Evolutionary conservation across 2,797 vertebrate genomes (phyloP), one percentile per base, ranked within the genome.

Genomic region (Rousettus madagascariensis): DNA sequence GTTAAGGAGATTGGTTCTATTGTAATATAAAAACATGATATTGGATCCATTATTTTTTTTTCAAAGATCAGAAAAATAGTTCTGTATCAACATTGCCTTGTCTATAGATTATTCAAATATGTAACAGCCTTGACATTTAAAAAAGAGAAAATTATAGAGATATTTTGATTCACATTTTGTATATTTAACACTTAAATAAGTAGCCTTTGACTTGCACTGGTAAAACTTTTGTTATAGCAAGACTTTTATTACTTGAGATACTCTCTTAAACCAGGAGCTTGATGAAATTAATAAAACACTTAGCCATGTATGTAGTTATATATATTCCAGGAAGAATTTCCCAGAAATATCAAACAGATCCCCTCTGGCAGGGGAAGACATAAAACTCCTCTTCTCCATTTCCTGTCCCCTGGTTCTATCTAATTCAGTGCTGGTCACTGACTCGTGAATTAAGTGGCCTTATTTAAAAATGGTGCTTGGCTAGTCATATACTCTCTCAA

Each of bases 21-120:
- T 86, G 13, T 71, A 43, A n/a, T 28, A 61, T 36, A 93, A 87
- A 77, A 63, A 2, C 41, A 43, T 61, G 8, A 53, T 80, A 78
- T 24, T 55, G 4, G 3, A 74, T 46, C 15, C 7, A 69, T 89
- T 19, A 74, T 74, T 57, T 86, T 86, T 46, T 36, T 77, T 63
- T 65, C 30, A 80, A 65, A 43, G n/a, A 80, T 68, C 17, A 77
- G 49, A 91, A 88, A 92, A 86, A 86, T 74, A 75, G 2, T 75
- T 74, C 41, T 86, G 6, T 30, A 20, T 49, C 41, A 78, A 72
- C 9, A 46, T 75, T 78, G 33, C 6, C 24, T 90, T 91, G 5
- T 69, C 49, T 86, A 7, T 71, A 53, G 26, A 51, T 65, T 80
- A 49, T 36, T 41, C 38, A 86, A 82, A 83, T 94, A 0, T 77